A percentile compares a stretch with the other conserved stretches of the same genome.
Conservation (phyloP, 2,113 vertebrate genomes). For the Verasper variegatus region DNA sequence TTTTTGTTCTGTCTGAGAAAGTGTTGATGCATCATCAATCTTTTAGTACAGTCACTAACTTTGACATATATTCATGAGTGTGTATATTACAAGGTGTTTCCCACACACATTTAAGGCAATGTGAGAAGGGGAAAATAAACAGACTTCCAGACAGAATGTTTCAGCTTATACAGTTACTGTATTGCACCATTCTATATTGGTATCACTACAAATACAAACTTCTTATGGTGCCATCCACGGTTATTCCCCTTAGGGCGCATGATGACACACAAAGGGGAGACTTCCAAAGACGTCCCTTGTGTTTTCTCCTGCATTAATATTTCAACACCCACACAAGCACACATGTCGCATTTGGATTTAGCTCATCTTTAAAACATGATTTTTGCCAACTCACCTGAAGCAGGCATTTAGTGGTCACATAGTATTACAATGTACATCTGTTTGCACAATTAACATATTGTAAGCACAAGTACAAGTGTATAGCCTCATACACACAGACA, state of each 20-base stretch:
- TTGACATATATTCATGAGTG: not conserved
- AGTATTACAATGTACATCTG: constrained; percentile 10
- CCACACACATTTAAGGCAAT: not conserved
- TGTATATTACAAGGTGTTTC: not conserved
- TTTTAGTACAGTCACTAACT: not conserved
- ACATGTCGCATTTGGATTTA: constrained; percentile 16
- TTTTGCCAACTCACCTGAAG: constrained; percentile 31
- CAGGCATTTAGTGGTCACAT: constrained; percentile 33
- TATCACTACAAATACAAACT: constrained; percentile 7
- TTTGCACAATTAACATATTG: constrained; percentile 48
- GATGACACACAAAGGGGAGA: constrained; percentile 30
- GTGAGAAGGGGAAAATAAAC: not conserved
- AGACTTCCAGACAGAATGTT: not conserved
- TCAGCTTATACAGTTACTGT: not conserved
- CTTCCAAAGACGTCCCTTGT: constrained; percentile 32
- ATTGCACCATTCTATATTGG: not conserved
- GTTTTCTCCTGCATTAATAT: constrained; percentile 40
- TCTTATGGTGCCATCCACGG: constrained; percentile 1
- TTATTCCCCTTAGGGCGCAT: constrained; percentile 10
- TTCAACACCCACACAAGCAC: constrained; percentile 22
- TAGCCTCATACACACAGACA: constrained; percentile 3
- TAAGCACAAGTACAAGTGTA: constrained; percentile 1
- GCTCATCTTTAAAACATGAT: constrained; percentile 58
- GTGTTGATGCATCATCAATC: not conserved
- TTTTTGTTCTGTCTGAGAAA: not conserved